Percentiles rank a stretch among this genome's conserved stretches.
phyloP scores from a whole-genome alignment of 2,888 invertebrate genomes.

The Hemistola chrysoprasaria region DNA sequence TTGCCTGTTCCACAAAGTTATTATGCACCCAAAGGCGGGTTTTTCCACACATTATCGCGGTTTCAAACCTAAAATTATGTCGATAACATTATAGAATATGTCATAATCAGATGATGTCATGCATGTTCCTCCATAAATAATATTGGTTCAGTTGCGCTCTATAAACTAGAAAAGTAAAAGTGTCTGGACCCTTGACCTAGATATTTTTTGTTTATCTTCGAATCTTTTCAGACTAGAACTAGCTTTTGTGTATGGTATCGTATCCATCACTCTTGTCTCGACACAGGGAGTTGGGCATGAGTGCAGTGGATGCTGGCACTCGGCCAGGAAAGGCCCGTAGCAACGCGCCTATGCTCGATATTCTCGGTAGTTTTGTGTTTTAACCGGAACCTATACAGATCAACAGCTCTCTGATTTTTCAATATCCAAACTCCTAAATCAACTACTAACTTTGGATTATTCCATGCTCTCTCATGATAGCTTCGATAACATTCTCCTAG shows the following conservation, averaged over 20 bases:
- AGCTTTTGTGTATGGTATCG: conserved; percentile 17
- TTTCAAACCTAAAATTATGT: too few relatives aligned
- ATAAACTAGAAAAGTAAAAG: conserved; percentile 17
- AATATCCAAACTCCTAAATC: conserved; percentile 3
- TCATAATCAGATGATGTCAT: too few relatives aligned
- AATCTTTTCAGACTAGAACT: conserved; percentile 10
- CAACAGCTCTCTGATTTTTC: not conserved
- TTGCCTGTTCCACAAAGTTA: too few relatives aligned
- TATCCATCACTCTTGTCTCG: conserved; percentile 21
- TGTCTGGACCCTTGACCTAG: conserved; percentile 24
- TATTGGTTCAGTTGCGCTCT: conserved; percentile 16
- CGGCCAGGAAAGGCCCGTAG: conserved; percentile 26
- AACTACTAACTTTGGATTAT: conserved; percentile 1
- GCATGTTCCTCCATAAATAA: too few relatives aligned
- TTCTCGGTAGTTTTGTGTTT: conserved; percentile 7
- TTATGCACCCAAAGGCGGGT: too few relatives aligned
- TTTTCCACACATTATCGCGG: too few relatives aligned
- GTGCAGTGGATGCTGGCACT: conserved; percentile 28
- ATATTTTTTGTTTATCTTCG: conserved; percentile 18
- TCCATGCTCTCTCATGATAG: not conserved
- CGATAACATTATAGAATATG: too few relatives aligned
- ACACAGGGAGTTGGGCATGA: conserved; percentile 20
- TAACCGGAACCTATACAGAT: conserved; percentile 10
- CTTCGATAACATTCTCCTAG: conserved; percentile 6
- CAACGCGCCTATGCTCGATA: conserved; percentile 22